Conservation (phyloP, 2,888 invertebrate species). For the Cheilosia scutellata region DNA sequence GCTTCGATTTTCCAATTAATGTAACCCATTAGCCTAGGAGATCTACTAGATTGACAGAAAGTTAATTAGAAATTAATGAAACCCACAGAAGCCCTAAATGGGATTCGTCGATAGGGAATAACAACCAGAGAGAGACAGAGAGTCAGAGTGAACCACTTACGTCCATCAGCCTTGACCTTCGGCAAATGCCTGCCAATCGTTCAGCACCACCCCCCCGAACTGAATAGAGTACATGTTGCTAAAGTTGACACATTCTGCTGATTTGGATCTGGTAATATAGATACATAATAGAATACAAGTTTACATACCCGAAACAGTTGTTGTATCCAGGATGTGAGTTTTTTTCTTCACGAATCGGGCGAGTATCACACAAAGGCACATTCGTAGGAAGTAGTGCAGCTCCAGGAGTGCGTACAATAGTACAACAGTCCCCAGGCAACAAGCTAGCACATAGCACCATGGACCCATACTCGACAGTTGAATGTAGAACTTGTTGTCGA, state of each 20-base stretch:
- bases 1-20: constrained; percentile 46
- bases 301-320: constrained; percentile 88
- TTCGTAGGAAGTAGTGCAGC: constrained; percentile 90
- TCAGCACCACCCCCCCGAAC: not conserved
- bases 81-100: constrained; percentile 39
- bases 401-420: constrained; percentile 88
- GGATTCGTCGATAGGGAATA: constrained; percentile 2
- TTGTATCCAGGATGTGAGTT: constrained; percentile 88
- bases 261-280: no score
- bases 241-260: no score
- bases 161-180: constrained; percentile 53
- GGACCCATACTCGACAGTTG: constrained; percentile 61
- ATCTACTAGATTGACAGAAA: not conserved
- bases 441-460: constrained; percentile 81
- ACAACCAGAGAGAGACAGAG: not conserved
- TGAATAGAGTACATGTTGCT: no score
- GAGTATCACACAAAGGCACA: constrained; percentile 87
- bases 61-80: constrained; percentile 49
- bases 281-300: not conserved
- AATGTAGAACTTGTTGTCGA: not conserved
- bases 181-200: not conserved
- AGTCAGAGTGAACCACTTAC: constrained; percentile 1
- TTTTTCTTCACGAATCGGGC: constrained; percentile 88
- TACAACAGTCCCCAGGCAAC: constrained; percentile 82
- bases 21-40: constrained; percentile 11